phyloP scores from a whole-genome alignment of 1,140 invertebrate species.

The Lanistes nyassanus region DNA sequence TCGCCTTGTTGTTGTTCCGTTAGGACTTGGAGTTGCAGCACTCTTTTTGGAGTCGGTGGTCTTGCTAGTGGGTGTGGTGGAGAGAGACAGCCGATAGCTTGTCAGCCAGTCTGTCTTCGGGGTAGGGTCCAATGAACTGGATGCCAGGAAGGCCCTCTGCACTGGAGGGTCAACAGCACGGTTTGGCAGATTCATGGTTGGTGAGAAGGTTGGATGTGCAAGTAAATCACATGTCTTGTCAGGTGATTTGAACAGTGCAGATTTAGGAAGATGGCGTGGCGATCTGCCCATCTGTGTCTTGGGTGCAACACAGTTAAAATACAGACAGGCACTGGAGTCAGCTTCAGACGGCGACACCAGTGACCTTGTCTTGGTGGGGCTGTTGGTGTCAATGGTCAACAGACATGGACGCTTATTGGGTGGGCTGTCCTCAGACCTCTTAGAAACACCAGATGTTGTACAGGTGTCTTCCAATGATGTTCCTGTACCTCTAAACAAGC shows the following conservation, averaged over 20 bases:
- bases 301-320: background rate
- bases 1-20: background rate
- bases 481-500: background rate
- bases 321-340: background rate
- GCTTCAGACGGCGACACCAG: background rate
- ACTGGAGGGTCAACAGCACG: slow-evolving; percentile 6
- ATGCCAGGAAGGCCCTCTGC: background rate
- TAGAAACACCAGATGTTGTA: background rate
- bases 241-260: background rate
- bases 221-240: background rate
- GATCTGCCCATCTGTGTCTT: background rate
- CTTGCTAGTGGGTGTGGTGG: background rate
- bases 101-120: slow-evolving; percentile 16
- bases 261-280: background rate
- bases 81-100: background rate
- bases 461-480: background rate
- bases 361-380: background rate
- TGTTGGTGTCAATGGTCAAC: background rate
- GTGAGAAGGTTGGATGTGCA: background rate
- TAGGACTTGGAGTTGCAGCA: background rate
- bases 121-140: background rate
- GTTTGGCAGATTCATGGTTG: slow-evolving; percentile 11
- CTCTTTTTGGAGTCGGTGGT: background rate
- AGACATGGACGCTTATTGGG: background rate
- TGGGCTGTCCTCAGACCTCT: background rate